A percentile compares a stretch with the other conserved stretches of the same genome.
phyloP scores from a whole-genome alignment of 92 coral and sea anemone species.

The Paramuricea clavata region DNA sequence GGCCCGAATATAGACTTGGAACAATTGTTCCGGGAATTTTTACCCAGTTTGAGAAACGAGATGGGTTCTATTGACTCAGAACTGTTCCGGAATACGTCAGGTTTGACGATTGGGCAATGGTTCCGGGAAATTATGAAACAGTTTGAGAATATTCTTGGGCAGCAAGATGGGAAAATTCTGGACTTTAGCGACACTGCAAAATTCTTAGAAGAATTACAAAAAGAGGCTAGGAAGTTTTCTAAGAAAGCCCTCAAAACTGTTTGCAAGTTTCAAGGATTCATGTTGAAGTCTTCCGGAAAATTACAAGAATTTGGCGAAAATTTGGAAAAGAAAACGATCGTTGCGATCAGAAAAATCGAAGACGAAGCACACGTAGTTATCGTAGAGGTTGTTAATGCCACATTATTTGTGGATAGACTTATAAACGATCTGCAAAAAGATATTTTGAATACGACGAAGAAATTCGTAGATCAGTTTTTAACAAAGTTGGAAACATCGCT shows the following conservation, averaged over 20 bases:
- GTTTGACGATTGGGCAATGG: slow-evolving; percentile 16
- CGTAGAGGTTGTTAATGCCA: slow-evolving; percentile 78
- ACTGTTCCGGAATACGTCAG: slow-evolving; percentile 30
- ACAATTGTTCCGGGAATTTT: slow-evolving; percentile 74
- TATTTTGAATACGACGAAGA: slow-evolving; percentile 72
- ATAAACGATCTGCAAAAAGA: slow-evolving; percentile 77
- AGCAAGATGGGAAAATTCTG: slow-evolving; percentile 73
- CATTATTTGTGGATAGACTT: slow-evolving; percentile 78
- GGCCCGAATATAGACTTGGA: slow-evolving; percentile 76
- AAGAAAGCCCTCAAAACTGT: slow-evolving; percentile 71
- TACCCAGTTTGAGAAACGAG: slow-evolving; percentile 73
- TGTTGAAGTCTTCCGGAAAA: slow-evolving; percentile 79
- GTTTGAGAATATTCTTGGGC: slow-evolving; percentile 65
- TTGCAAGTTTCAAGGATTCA: slow-evolving; percentile 77
- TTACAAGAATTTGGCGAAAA: slow-evolving; percentile 80
- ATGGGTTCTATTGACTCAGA: slow-evolving; percentile 33
- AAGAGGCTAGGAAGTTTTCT: slow-evolving; percentile 69
- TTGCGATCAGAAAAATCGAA: slow-evolving; percentile 69
- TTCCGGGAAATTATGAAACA: slow-evolving; percentile 74
- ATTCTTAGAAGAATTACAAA: slow-evolving; percentile 82
- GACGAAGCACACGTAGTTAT: slow-evolving; percentile 77
- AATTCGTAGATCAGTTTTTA: slow-evolving; percentile 76
- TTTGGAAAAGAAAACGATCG: slow-evolving; percentile 77
- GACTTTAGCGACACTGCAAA: slow-evolving; percentile 88
- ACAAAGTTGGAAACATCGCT: slow-evolving; percentile 76